Conservation (phyloP, 2,888 invertebrate genomes). For the Drosophila mayaguana region DNA sequence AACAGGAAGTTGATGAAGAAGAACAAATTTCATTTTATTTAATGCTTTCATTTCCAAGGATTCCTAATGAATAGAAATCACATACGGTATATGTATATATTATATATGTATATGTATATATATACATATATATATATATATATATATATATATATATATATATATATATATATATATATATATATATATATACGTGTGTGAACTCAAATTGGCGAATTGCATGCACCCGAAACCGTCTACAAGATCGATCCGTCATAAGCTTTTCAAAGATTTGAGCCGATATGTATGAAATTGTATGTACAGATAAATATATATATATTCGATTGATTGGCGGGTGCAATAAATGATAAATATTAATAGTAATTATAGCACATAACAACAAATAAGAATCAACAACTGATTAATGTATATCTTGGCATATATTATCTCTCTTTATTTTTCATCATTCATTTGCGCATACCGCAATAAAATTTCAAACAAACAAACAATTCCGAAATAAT, state of each 20-base stretch:
- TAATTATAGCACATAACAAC: slow-evolving; percentile 13
- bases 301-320: neutral
- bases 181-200: slow-evolving; percentile 14
- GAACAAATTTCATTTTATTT: slow-evolving; percentile 53
- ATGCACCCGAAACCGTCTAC: slow-evolving; percentile 83
- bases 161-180: slow-evolving; percentile 5
- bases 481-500: neutral
- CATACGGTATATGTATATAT: slow-evolving; percentile 26
- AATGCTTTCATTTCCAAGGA: slow-evolving; percentile 55
- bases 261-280: slow-evolving; percentile 44
- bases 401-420: slow-evolving; percentile 29
- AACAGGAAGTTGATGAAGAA: slow-evolving; percentile 12
- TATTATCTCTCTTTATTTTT: slow-evolving; percentile 56
- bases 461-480: slow-evolving; percentile 21
- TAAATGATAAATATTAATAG: neutral
- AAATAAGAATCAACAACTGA: slow-evolving; percentile 14
- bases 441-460: slow-evolving; percentile 46
- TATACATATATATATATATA: slow-evolving; percentile 26
- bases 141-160: slow-evolving; percentile 28
- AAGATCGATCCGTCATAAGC: slow-evolving; percentile 80
- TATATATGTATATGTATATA: slow-evolving; percentile 33
- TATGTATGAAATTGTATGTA: no score
- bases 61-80: slow-evolving; percentile 29
- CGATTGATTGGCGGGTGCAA: slow-evolving; percentile 12
- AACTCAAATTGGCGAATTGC: slow-evolving; percentile 70